Conservation (phyloP, 2,113 vertebrate genomes). For the Barbus barbus region DNA sequence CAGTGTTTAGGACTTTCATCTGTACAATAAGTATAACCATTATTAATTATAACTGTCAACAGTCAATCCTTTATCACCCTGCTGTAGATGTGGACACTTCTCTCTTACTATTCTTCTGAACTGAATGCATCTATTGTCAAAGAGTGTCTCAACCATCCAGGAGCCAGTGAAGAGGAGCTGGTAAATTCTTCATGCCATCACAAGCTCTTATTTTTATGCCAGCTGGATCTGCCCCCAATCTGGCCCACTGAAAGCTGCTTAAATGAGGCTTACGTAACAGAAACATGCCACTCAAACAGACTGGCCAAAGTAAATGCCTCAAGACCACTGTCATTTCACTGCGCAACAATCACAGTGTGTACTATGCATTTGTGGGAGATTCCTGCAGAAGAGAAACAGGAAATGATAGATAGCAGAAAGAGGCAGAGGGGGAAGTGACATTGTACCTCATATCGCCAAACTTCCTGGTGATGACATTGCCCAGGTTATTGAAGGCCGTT, state of each 20-base stretch:
- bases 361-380: not conserved
- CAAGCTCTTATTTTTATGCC: constrained; percentile 50
- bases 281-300: constrained; percentile 46
- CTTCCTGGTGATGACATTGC: constrained; percentile 90
- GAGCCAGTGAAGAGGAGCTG: constrained; percentile 10
- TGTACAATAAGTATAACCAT: not conserved
- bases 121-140: constrained; percentile 1
- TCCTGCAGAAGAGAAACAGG: not conserved
- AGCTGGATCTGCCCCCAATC: constrained; percentile 36
- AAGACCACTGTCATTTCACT: not conserved
- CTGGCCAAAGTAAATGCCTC: constrained; percentile 27
- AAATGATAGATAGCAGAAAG: constrained; percentile 15
- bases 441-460: constrained; percentile 95
- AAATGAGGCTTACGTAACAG: constrained; percentile 64
- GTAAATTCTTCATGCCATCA: constrained; percentile 14
- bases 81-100: not conserved
- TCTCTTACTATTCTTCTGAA: no score
- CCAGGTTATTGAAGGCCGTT: constrained; percentile 89
- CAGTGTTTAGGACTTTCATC: not conserved
- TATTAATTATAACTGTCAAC: no score
- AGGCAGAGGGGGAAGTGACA: not conserved
- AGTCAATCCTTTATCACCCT: not conserved
- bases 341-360: not conserved
- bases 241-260: constrained; percentile 65
- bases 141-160: not conserved